phyloP scores from a whole-genome alignment of 2,888 invertebrate species.

The Macrosoma leucophasiata region DNA sequence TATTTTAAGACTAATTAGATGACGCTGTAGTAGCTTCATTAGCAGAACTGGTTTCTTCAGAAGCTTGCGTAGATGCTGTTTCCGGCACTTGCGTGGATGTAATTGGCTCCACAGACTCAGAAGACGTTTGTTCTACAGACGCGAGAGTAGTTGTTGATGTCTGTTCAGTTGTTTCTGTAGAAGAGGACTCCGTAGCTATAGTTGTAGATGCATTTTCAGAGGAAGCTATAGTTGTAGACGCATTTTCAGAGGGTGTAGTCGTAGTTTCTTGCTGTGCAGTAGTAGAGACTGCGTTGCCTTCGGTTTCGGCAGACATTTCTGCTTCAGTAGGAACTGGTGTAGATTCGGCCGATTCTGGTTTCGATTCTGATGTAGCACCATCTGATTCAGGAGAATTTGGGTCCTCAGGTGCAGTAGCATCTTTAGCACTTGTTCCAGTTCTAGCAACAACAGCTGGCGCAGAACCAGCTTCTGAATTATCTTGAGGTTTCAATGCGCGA shows the following conservation, averaged over 20 bases:
- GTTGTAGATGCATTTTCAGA: conserved; percentile 15
- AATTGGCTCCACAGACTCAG: conserved; percentile 22
- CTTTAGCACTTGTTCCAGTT: conserved; percentile 12
- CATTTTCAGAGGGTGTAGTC: conserved; percentile 1
- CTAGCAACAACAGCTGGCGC: conserved; percentile 25
- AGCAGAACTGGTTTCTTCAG: conserved; percentile 19
- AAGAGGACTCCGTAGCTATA: conserved; percentile 4
- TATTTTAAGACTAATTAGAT: too few relatives aligned
- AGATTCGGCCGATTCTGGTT: conserved; percentile 13
- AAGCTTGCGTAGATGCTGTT: conserved; percentile 14
- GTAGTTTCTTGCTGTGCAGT: conserved; percentile 9
- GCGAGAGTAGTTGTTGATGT: conserved; percentile 13
- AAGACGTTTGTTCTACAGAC: conserved; percentile 19
- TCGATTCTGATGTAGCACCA: conserved; percentile 2
- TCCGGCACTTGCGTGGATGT: conserved; percentile 7
- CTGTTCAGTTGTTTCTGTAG: too few relatives aligned
- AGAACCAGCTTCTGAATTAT: conserved; percentile 33
- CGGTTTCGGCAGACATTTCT: conserved; percentile 1
- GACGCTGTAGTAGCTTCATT: conserved; percentile 13
- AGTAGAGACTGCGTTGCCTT: conserved; percentile 12
- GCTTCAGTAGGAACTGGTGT: conserved; percentile 8
- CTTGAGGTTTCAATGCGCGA: conserved; percentile 33
- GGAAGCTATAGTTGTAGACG: conserved; percentile 17
- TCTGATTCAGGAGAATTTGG: too few relatives aligned
- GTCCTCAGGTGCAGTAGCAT: too few relatives aligned